A percentile compares a stretch with the other conserved stretches of the same genome.
Evolutionary conservation across 1,140 invertebrate genomes (phyloP).

Genomic region (Holotrichia oblita): DNA sequence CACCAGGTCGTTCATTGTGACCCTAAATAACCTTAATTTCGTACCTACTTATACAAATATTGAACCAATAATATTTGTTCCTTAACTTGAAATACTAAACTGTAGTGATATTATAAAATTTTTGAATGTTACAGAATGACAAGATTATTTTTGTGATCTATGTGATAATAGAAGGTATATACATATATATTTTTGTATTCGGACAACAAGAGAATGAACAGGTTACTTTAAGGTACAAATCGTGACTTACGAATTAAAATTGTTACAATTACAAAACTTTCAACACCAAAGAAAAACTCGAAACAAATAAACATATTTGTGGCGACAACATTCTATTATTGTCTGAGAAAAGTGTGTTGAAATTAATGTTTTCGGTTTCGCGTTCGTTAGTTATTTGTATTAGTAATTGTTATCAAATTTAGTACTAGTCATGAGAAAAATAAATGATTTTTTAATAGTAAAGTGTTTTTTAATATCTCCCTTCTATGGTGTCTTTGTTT

Average conservation of each 20-base stretch:
- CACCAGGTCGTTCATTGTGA: too few species aligned
- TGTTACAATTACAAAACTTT: background rate
- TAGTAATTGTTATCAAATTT: conserved; percentile 23
- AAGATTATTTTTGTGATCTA: background rate
- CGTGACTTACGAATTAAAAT: conserved; percentile 10
- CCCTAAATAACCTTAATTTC: too few species aligned
- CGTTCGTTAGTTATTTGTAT: background rate
- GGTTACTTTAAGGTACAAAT: background rate
- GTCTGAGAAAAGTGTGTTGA: background rate
- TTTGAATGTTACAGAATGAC: background rate
- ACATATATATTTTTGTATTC: conserved; percentile 25
- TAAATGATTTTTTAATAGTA: background rate
- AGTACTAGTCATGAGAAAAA: conserved; percentile 29
- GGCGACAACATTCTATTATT: background rate
- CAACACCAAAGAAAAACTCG: background rate
- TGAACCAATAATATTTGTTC: conserved; percentile 20
- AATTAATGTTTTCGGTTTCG: background rate
- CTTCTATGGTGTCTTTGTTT: background rate
- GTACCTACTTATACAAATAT: too few species aligned
- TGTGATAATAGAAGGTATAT: conserved; percentile 4
- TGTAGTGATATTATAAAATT: background rate
- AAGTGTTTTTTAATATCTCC: background rate
- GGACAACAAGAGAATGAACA: background rate
- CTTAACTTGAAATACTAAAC: background rate
- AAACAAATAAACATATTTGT: background rate